These are phyloP conservation scores for Ptilodon capucinus DNA, from an alignment of 2,888 invertebrate genomes.

Conservation along the genomic window DNA sequence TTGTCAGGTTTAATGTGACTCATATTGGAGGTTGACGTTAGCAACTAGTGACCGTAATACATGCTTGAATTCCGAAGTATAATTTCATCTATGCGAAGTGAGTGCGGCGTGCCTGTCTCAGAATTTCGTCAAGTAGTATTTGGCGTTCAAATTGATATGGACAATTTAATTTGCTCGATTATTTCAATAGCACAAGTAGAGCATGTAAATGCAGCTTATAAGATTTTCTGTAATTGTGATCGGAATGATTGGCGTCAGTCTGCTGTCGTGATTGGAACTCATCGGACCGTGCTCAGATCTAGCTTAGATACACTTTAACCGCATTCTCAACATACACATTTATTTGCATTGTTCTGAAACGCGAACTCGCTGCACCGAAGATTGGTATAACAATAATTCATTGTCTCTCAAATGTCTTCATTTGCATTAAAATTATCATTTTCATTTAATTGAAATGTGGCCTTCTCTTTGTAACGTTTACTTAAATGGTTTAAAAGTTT, in stretches of 20 bases:
- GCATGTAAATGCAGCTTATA: conserved; percentile 60
- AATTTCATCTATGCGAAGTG: conserved; percentile 52
- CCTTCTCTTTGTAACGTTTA: not conserved
- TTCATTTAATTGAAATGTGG: conserved; percentile 11
- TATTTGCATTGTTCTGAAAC: conserved; percentile 42
- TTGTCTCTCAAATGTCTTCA: conserved; percentile 12
- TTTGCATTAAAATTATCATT: conserved; percentile 20
- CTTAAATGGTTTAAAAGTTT: not conserved
- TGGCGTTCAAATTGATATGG: conserved; percentile 57
- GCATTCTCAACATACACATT: conserved; percentile 50
- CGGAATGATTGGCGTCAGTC: conserved; percentile 41
- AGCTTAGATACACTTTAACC: conserved; percentile 52
- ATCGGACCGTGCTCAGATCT: conserved; percentile 61
- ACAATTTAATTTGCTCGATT: conserved; percentile 70
- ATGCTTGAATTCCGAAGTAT: no score
- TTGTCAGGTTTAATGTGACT: no score
- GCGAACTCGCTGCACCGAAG: conserved; percentile 33
- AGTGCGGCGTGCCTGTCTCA: conserved; percentile 38
- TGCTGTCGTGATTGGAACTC: conserved; percentile 40
- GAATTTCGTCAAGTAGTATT: no score
- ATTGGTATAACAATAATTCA: conserved; percentile 16
- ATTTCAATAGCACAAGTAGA: conserved; percentile 71
- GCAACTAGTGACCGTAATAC: no score
- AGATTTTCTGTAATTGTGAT: conserved; percentile 67
- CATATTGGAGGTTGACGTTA: no score